Evolutionary conservation across 2,888 invertebrate species (phyloP), one percentile per base, ranked within the genome.

Genomic region (Drosophila merina): DNA sequence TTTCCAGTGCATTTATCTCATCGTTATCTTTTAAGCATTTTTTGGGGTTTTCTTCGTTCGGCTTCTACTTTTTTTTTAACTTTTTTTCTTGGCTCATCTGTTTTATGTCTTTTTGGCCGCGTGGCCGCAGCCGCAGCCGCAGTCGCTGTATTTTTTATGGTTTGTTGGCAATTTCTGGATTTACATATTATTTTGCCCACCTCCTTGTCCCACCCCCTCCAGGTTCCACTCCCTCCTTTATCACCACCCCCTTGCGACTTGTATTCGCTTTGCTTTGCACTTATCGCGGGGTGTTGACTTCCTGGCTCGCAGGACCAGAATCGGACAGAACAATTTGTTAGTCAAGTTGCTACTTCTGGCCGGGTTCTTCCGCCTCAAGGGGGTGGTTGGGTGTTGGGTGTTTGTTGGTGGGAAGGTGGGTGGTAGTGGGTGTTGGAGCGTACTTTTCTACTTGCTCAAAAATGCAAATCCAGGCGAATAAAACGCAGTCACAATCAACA

Each of bases 101-200:
- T 72, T 85, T 76, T 86, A 63, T 70, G 67, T 73, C 70, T 64
- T 62, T 62, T 64, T 48, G 60, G 60, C 64, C 79, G 44, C 44
- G 44, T 44, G 44, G 44, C 44, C 44, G 10, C 51, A 63, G 51
- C 56, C 60, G 71, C 76, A 66, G 76, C 20, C 20, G 20, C 20
- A 20, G 20, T 20, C 2, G 20, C 20, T 20, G 20, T 57, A 66
- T 68, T 58, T 73, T 86, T 88, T 84, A 76, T 81, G 74, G 73
- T 84, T 80, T 86, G 84, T 75, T 74, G 66, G 72, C 75, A 76
- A 76, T 83, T 75, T 83, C 63, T 69, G 75, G 76, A 74, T 74
- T 74, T 72, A 71, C 72, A 70, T 77, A 75, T 67, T 68, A 54
- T 31, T 52, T 28, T 28, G 28, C 28, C 28, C 28, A 28, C 28